These are phyloP conservation scores for Astreopora myriophthalma DNA, from an alignment of 64 coral and sea anemone species.

Conservation along the genomic window DNA sequence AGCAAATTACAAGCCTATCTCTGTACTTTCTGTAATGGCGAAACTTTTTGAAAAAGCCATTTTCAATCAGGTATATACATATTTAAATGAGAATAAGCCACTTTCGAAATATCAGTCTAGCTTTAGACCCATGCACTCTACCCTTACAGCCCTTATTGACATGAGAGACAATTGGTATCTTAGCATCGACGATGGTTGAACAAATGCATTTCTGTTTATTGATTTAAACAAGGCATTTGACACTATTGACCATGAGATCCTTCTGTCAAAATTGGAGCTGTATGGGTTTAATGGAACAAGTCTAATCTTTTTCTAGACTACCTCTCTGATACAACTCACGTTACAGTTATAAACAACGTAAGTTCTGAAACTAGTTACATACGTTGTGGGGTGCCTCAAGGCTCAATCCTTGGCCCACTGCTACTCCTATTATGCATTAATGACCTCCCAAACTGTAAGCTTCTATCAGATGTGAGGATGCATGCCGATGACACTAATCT, in stretches of 20 bases:
- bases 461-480: slow-evolving; percentile 15
- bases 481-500: slow-evolving; percentile 36
- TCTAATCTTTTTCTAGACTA: neutral
- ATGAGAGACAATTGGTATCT: neutral
- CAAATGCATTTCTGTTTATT: neutral
- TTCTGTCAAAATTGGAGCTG: neutral
- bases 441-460: neutral
- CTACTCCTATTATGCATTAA: neutral
- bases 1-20: too few relatives aligned
- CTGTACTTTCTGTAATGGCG: too few relatives aligned
- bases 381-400: too few relatives aligned
- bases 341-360: neutral
- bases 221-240: neutral
- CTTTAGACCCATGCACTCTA: neutral
- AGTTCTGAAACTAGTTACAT: too few relatives aligned
- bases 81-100: too few relatives aligned
- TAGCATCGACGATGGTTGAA: neutral
- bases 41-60: too few relatives aligned
- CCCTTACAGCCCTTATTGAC: neutral
- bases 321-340: neutral
- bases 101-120: neutral
- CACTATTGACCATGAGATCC: neutral
- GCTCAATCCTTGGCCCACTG: too few relatives aligned
- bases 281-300: too few relatives aligned
- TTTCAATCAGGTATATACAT: too few relatives aligned